Percentiles rank a stretch among this genome's conserved stretches.
Conservation (phyloP, 2,888 invertebrate genomes). For the Pandemis heparana region DNA sequence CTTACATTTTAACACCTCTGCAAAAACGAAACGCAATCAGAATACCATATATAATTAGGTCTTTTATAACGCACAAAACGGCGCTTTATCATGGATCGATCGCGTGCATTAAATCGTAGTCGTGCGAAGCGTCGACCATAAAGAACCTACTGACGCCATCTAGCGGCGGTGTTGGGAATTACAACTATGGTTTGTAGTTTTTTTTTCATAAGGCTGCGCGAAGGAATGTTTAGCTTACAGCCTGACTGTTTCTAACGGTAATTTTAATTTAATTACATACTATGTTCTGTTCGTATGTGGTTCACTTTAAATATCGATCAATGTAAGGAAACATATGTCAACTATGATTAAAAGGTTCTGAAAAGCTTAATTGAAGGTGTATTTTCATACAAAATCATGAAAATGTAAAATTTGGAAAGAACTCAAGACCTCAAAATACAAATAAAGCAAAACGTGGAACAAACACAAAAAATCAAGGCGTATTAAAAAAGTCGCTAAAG, state of each 20-base stretch:
- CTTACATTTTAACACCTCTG: neutral
- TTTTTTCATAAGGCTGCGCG: neutral
- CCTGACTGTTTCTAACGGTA: neutral
- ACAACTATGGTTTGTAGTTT: constrained; percentile 8
- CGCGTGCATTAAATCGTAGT: constrained; percentile 18
- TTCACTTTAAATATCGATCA: too few species aligned
- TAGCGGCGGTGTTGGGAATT: constrained; percentile 23
- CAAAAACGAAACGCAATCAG: constrained; percentile 2
- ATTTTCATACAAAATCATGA: too few species aligned
- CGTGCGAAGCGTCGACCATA: constrained; percentile 25
- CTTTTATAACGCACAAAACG: constrained; percentile 24
- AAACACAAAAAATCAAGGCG: too few species aligned
- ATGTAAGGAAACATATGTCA: too few species aligned
- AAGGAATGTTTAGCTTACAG: neutral
- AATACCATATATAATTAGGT: constrained; percentile 34
- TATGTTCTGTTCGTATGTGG: too few species aligned
- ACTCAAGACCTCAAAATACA: too few species aligned
- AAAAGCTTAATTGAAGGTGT: too few species aligned
- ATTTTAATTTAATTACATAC: too few species aligned
- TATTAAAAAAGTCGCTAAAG: too few species aligned
- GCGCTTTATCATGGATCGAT: constrained; percentile 25
- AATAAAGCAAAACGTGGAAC: too few species aligned
- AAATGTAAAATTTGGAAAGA: too few species aligned
- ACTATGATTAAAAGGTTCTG: too few species aligned
- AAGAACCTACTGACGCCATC: constrained; percentile 38